Percentiles rank a stretch among this genome's conserved stretches.
Evolutionary conservation across 1,140 invertebrate species (phyloP).

Genomic region (Aphelenchoides avenae): DNA sequence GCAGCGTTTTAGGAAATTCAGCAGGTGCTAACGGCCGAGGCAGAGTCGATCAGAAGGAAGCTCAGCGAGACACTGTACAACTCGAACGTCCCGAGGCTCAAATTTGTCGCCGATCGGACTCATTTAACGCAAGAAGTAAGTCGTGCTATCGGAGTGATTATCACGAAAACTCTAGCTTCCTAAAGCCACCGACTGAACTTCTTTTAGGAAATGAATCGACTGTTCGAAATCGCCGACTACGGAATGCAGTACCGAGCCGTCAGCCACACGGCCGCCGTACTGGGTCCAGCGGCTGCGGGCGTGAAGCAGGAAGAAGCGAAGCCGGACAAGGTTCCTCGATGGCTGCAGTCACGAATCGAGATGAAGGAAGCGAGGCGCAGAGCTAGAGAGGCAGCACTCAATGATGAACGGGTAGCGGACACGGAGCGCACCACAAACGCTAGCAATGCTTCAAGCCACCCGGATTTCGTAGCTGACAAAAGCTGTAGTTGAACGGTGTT

Average conservation of each 20-base stretch:
- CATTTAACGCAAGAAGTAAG: constrained; percentile 23
- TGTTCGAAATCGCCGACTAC: constrained; percentile 47
- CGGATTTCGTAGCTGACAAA: no score
- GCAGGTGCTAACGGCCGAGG: constrained; percentile 8
- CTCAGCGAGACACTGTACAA: constrained; percentile 21
- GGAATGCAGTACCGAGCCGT: constrained; percentile 48
- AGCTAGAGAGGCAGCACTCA: no score
- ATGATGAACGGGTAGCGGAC: no score
- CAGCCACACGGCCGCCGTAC: constrained; percentile 62
- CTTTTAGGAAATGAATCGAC: constrained; percentile 46
- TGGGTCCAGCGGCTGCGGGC: no score
- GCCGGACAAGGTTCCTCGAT: no score
- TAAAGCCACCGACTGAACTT: constrained; percentile 3
- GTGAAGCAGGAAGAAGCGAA: no score
- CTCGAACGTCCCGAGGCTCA: constrained; percentile 22
- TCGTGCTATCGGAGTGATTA: constrained; percentile 25
- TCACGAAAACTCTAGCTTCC: constrained; percentile 16
- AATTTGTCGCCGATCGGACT: constrained; percentile 35
- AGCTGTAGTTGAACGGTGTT: no score
- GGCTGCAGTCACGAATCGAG: no score
- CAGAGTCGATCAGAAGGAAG: background rate
- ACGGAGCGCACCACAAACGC: no score
- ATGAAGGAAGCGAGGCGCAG: no score
- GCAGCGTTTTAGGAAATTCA: constrained; percentile 24
- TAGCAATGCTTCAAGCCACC: no score